Percentiles rank a stretch among this genome's conserved stretches.
phyloP scores from a whole-genome alignment of 2,797 vertebrate genomes.

The Leptoclinus maculatus region DNA sequence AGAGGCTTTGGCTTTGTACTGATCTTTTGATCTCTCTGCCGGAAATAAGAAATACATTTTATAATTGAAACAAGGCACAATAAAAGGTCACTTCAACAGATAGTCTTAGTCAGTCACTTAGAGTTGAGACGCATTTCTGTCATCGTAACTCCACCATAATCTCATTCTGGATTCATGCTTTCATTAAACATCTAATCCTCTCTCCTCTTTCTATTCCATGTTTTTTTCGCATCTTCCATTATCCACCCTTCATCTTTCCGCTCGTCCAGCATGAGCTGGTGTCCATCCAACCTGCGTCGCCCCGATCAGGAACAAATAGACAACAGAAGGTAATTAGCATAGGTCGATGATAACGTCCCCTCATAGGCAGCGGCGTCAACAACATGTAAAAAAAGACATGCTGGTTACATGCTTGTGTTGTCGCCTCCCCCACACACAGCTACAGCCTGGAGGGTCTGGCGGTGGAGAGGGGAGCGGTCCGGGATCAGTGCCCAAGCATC shows the following conservation, averaged over 20 bases:
- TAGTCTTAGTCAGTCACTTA: not conserved
- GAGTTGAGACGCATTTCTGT: not conserved
- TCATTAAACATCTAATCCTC: not conserved
- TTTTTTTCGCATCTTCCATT: not conserved
- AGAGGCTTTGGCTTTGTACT: too few relatives aligned
- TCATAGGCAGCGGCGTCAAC: not conserved
- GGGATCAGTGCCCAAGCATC: conserved; percentile 68
- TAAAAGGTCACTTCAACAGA: not conserved
- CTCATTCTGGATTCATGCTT: not conserved
- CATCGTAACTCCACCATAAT: not conserved
- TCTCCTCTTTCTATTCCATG: not conserved
- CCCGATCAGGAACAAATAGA: conserved; percentile 57
- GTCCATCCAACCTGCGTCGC: conserved; percentile 52
- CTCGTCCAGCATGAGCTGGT: conserved; percentile 69
- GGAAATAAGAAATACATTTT: too few relatives aligned
- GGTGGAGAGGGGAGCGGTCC: conserved; percentile 72
- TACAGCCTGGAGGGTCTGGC: conserved; percentile 92
- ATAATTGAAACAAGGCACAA: too few relatives aligned
- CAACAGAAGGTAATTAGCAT: conserved; percentile 60
- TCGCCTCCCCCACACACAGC: conserved; percentile 74
- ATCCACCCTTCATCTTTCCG: conserved; percentile 1
- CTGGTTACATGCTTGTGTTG: not conserved
- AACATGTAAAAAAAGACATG: not conserved
- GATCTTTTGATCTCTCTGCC: too few relatives aligned
- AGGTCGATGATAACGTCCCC: not conserved